Evolutionary conservation across 2,113 vertebrate species (phyloP).

Genomic region (Gymnogyps californianus): DNA sequence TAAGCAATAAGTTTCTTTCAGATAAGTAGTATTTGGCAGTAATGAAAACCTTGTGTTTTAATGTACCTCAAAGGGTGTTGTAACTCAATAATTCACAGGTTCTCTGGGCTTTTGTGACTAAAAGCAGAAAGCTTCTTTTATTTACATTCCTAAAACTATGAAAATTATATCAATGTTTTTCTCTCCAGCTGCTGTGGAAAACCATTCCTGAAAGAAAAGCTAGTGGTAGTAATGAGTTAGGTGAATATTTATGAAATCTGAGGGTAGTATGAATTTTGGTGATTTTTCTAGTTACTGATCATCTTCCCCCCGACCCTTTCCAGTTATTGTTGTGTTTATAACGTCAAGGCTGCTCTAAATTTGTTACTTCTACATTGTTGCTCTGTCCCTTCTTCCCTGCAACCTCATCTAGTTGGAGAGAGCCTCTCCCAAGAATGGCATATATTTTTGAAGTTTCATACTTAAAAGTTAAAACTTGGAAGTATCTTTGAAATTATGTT

Average conservation of each 20-base stretch:
- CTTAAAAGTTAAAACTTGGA: neutral
- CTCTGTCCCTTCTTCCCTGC: neutral
- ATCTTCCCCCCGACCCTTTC: neutral
- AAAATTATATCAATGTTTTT: neutral
- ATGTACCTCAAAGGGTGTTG: neutral
- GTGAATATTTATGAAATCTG: neutral
- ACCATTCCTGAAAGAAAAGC: neutral
- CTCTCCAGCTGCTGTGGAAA: neutral
- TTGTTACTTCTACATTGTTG: neutral
- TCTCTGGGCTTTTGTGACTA: conserved; percentile 37
- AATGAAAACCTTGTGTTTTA: conserved; percentile 56
- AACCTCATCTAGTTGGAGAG: neutral
- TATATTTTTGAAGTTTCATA: neutral
- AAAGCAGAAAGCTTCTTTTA: conserved; percentile 35
- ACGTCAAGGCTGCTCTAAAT: neutral
- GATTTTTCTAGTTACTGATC: neutral
- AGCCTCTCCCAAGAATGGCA: neutral
- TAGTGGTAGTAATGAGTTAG: neutral
- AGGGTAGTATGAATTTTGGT: neutral
- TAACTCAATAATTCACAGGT: conserved; percentile 7
- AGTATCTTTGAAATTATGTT: neutral
- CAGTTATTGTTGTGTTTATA: neutral
- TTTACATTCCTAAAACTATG: conserved; percentile 13
- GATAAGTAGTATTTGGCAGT: conserved; percentile 24
- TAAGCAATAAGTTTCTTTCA: conserved; percentile 54